Base-by-base conservation (phyloP, 2,797 vertebrate species). In the Characodon lateralis region DNA sequence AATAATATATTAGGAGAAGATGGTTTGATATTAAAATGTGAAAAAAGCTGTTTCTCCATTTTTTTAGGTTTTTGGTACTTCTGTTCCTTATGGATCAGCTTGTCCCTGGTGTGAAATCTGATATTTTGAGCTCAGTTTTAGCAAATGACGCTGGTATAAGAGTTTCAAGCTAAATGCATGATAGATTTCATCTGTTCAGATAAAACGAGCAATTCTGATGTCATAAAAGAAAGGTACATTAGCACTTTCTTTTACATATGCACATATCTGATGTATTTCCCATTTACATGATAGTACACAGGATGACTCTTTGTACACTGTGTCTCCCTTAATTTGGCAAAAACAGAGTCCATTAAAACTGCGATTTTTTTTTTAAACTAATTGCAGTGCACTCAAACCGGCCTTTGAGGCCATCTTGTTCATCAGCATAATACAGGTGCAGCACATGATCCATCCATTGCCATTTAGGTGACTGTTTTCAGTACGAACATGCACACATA, bases 301-400 rank as follows among this genome's bases (percentile, higher is more conserved):
- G 83, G 84, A 72, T 41, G 26, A 85, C 71, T 53, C 53, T 74
- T 85, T 83, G 83, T 81, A 87, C 86, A 3, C 28, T 0, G 24
- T 24, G 26, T 83, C 73, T 77, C 83, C 81, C 55, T 72, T 75
- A 79, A 77, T 88, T 79, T 72, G 71, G 76, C 72, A 78, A 77
- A 43, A 76, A 79, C 35, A 26, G 76, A 74, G 61, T 82, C 89
- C 86, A 86, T 92, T 91, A 84, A 83, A 81, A 78, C 76, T 53
- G 78, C 31, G 73, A 83, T 90, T 85, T 88, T 31, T 31, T 35
- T 71, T 74, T 75, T 63, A 76, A 76, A 69, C 84, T 93, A 93
- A 93, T 92, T 93, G 85, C 88, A 1, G 69, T 53, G 87, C 91
- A 88, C 92, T 94, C 85, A 80, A 78, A 77, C 50, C 70, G 14